Conservation (phyloP, 2,888 invertebrate genomes). For the Scaptomyza cyrtandrae region DNA sequence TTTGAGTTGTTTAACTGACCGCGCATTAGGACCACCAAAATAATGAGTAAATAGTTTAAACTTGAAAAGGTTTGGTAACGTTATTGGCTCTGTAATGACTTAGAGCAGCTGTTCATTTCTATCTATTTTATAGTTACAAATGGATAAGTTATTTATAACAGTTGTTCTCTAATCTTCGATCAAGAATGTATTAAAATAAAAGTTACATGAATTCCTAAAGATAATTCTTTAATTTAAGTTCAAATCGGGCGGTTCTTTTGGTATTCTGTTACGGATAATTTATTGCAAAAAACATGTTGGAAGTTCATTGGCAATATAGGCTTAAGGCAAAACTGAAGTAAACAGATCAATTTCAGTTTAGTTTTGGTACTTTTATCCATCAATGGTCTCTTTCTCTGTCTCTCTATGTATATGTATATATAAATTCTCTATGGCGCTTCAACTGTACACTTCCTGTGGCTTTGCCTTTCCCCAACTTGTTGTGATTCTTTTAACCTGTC, state of each 20-base stretch:
- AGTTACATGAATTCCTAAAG: no score
- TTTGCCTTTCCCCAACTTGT: background rate
- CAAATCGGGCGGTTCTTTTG: no score
- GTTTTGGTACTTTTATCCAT: no score
- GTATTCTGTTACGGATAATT: no score
- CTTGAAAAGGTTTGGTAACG: background rate
- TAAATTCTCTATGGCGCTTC: background rate
- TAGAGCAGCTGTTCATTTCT: background rate
- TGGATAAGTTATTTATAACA: background rate
- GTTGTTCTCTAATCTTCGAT: no score
- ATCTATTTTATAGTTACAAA: background rate
- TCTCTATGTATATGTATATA: background rate
- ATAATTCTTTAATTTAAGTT: no score
- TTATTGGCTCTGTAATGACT: background rate
- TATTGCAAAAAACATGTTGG: no score
- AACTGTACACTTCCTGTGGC: constrained; percentile 10
- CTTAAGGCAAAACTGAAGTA: no score
- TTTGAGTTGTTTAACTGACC: constrained; percentile 1
- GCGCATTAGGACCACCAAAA: background rate
- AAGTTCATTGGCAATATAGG: no score
- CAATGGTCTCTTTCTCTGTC: no score
- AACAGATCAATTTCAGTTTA: no score
- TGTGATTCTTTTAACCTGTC: constrained; percentile 10
- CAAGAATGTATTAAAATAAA: no score
- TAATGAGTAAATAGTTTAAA: background rate